Percentiles rank a stretch among this genome's conserved stretches.
phyloP scores from a whole-genome alignment of 2,113 vertebrate species.

The Nicator chloris region DNA sequence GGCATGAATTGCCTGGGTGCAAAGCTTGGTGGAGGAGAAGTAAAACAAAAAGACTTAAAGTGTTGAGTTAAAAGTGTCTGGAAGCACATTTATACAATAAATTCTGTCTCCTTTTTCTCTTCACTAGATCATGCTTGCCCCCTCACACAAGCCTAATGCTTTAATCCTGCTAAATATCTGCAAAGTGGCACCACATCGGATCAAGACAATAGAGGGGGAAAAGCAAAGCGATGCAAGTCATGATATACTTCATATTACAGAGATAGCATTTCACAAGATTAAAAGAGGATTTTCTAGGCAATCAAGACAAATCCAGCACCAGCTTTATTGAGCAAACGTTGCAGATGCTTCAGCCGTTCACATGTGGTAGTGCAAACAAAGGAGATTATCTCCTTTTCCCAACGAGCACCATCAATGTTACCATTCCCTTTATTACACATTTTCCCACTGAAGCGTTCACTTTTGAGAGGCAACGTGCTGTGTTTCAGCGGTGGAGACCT shows the following conservation, averaged over 20 bases:
- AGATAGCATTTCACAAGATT: neutral
- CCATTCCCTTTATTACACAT: neutral
- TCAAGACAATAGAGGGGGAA: neutral
- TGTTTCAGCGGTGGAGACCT: neutral
- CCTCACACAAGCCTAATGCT: neutral
- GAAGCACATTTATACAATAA: neutral
- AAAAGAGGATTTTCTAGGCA: conserved; percentile 24
- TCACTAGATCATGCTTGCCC: neutral
- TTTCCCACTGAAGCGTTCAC: neutral
- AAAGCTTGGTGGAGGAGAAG: neutral
- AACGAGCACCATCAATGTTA: neutral
- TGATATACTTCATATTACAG: neutral
- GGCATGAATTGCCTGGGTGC: neutral
- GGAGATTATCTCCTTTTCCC: neutral
- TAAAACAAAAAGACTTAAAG: neutral
- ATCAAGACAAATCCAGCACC: neutral
- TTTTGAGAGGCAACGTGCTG: accelerated
- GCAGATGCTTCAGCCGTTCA: neutral
- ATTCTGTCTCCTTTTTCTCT: neutral
- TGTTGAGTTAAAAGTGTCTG: neutral
- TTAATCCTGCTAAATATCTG: conserved; percentile 7
- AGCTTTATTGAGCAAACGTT: neutral
- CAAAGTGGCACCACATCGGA: neutral
- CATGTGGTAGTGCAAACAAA: neutral
- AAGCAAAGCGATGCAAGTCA: neutral